phyloP scores from a whole-genome alignment of 37 sponge, comb jelly and placozoan genomes.

The Hexactinellida sp. region DNA sequence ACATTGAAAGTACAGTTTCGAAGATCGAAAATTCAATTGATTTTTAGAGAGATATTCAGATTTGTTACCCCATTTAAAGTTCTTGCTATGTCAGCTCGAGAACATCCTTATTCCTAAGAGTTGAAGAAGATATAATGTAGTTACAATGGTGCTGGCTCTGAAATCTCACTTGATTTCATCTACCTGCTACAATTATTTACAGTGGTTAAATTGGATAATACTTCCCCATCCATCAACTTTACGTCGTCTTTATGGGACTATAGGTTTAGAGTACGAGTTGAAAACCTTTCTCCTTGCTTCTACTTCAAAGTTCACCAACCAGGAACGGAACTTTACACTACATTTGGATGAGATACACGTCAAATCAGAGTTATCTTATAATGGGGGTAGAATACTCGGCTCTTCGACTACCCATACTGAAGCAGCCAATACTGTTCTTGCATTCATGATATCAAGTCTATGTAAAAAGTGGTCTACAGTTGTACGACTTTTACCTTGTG shows the following conservation, averaged over 20 bases:
- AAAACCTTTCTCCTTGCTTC: not conserved
- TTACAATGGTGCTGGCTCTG: not conserved
- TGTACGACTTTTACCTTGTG: too few relatives aligned
- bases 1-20: not conserved
- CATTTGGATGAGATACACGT: not conserved
- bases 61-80: not conserved
- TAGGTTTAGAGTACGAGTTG: not conserved
- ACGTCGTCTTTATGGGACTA: slow-evolving; percentile 16
- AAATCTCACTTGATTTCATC: not conserved
- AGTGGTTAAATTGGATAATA: not conserved
- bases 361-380: not conserved
- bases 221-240: slow-evolving; percentile 8
- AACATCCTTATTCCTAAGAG: not conserved
- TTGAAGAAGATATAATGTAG: not conserved
- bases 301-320: too few relatives aligned
- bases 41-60: not conserved
- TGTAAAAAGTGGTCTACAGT: slow-evolving; percentile 15
- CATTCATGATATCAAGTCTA: slow-evolving; percentile 7
- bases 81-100: not conserved
- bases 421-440: slow-evolving; percentile 13
- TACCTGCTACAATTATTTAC: not conserved
- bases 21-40: not conserved
- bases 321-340: too few relatives aligned
- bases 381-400: slow-evolving; percentile 3
- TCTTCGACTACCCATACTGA: too few relatives aligned